These are phyloP conservation scores for Mycetomoellerius zeteki DNA, from an alignment of 1,140 invertebrate genomes.

Conservation along the genomic window DNA sequence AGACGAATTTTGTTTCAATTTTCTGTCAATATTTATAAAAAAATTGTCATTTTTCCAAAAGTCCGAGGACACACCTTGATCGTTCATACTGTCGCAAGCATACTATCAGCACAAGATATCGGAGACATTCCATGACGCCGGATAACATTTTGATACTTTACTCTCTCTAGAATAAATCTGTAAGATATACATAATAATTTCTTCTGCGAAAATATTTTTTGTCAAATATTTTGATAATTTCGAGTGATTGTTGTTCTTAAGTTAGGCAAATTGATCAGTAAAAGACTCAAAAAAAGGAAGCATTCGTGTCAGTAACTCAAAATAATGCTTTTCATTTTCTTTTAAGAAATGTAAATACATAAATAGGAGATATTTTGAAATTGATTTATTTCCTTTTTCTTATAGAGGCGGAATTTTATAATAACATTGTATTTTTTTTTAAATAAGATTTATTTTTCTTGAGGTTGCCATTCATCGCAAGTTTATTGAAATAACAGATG, in stretches of 20 bases:
- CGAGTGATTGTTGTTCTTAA: neutral
- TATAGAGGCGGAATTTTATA: neutral
- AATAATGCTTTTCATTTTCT: neutral
- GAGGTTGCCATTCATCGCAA: neutral
- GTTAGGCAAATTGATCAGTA: too few species aligned
- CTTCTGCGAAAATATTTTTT: neutral
- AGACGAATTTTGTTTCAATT: neutral
- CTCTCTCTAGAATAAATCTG: neutral
- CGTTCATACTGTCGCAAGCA: slow-evolving; percentile 14
- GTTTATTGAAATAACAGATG: neutral
- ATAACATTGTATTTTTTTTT: neutral
- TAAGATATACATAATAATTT: neutral
- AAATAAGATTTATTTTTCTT: neutral
- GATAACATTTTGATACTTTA: neutral
- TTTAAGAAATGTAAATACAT: neutral
- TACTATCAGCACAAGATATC: slow-evolving; percentile 24
- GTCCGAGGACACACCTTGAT: neutral
- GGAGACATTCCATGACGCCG: slow-evolving; percentile 1
- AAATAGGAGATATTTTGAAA: neutral
- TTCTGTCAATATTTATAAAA: neutral
- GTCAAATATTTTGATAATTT: neutral
- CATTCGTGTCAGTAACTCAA: neutral
- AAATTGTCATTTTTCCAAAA: neutral
- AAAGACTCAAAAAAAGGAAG: too few species aligned
- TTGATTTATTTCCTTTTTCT: neutral